Conservation (phyloP, 2,113 vertebrate genomes). For the Illadopsis cleaveri region DNA sequence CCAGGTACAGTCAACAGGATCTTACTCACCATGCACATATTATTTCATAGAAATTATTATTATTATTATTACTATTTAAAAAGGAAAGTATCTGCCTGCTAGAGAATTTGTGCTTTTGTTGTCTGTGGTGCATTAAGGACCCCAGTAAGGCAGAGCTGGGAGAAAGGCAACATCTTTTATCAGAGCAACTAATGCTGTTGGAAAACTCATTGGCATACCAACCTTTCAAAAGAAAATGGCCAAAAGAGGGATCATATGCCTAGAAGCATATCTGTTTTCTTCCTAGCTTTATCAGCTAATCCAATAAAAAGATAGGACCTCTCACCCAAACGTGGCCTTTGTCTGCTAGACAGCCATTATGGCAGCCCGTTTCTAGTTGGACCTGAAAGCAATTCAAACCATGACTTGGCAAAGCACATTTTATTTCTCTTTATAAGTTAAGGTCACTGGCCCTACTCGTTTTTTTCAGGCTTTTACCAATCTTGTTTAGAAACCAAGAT, state of each 20-base stretch:
- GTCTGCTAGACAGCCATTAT: not conserved
- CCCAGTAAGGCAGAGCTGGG: not conserved
- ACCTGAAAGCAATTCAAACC: not conserved
- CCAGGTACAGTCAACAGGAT: not conserved
- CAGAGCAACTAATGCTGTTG: not conserved
- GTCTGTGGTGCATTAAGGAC: not conserved
- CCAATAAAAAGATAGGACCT: not conserved
- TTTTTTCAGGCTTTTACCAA: conserved; percentile 10
- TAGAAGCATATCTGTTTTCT: not conserved
- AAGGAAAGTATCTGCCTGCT: not conserved
- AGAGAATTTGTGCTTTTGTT: not conserved
- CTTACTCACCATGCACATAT: not conserved
- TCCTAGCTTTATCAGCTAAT: not conserved
- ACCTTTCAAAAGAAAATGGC: not conserved
- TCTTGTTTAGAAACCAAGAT: not conserved
- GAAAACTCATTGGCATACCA: not conserved
- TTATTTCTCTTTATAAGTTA: not conserved
- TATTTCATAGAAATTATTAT: not conserved
- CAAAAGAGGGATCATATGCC: not conserved
- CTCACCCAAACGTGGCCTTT: not conserved
- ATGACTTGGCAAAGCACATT: not conserved
- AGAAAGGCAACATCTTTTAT: not conserved
- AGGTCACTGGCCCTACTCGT: not conserved
- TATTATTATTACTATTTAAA: not conserved
- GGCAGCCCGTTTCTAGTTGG: not conserved